Conservation (phyloP, 2,797 vertebrate species). For the Dromococcyx pavoninus region DNA sequence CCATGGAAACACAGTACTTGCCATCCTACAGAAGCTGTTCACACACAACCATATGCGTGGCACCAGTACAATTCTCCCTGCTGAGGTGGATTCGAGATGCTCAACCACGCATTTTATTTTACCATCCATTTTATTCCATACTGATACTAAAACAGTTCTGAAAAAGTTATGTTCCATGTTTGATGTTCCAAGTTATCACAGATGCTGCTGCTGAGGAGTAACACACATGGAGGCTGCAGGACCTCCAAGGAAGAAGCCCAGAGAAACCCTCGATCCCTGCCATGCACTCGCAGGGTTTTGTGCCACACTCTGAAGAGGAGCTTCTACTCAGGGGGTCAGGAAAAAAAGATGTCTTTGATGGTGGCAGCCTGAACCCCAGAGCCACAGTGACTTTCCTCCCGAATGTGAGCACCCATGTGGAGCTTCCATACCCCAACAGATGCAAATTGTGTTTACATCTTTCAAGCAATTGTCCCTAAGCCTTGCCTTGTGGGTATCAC, state of each 20-base stretch:
- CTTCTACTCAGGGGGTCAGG: not conserved
- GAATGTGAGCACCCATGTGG: not conserved
- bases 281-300: not conserved
- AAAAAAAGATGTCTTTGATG: not conserved
- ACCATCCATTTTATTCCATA: fast-evolving
- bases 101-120: no score
- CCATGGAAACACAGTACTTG: fast-evolving
- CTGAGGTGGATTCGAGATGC: not conserved
- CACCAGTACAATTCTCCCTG: fast-evolving
- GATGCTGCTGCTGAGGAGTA: not conserved
- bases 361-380: not conserved
- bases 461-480: not conserved
- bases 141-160: not conserved
- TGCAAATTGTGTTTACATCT: slow-evolving; percentile 13
- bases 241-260: not conserved
- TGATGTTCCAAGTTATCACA: fast-evolving
- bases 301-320: not conserved
- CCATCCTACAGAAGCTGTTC: not conserved
- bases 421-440: not conserved
- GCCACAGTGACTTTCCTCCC: not conserved
- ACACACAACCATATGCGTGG: fast-evolving
- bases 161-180: fast-evolving
- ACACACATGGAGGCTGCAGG: not conserved
- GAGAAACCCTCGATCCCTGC: not conserved
- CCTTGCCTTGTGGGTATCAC: not conserved